Base-by-base conservation (phyloP, 2,113 vertebrate species). In the Pangasianodon hypophthalmus region DNA sequence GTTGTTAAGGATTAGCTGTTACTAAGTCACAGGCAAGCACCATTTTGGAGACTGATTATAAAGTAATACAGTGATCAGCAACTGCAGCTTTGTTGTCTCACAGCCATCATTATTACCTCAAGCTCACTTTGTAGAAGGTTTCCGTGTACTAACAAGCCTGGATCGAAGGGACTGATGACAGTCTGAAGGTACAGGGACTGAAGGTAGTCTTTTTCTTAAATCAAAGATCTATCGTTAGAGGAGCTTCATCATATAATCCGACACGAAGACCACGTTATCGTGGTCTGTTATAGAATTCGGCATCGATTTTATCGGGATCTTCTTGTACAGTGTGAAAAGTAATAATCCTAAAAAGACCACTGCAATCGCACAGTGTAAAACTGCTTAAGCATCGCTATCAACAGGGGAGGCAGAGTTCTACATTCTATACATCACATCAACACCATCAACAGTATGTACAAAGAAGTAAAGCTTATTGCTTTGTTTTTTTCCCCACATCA, bases 1-100 rank as follows among this genome's bases (percentile, higher is more conserved):
- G 69, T 87, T 84, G n/a, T 88, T 81, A 81, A 87, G 73, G 77
- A 87, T 87, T 71, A 18, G 46, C 79, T 44, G 77, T 69, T 48
- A 14, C 88, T 48, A 87, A 67, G 75, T 19, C 67, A 48, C 71
- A 62, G 79, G 9, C 32, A 67, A 56, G 64, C 54, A 77, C 29
- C 54, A 14, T 69, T 84, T 48, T 60, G 52, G 32, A 58, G 52
- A 9, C 69, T 67, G 77, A 77, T 75, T 75, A 48, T 54, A 75
- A 87, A 58, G 21, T 73, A 56, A 41, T 26, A 14, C 32, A 56
- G 69, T 67, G 75, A 41, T 82, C 60, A 64, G 29, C 18, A 54
- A 24, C 73, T 21, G 24, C 86, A 26, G 77, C 52, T 83, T 83
- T 81, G 77, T 52, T 11, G 46, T 29, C 29, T 62, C 56, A 50